Conservation (phyloP, 1,140 invertebrate genomes). For the Brachionus asplanchnoidis region DNA sequence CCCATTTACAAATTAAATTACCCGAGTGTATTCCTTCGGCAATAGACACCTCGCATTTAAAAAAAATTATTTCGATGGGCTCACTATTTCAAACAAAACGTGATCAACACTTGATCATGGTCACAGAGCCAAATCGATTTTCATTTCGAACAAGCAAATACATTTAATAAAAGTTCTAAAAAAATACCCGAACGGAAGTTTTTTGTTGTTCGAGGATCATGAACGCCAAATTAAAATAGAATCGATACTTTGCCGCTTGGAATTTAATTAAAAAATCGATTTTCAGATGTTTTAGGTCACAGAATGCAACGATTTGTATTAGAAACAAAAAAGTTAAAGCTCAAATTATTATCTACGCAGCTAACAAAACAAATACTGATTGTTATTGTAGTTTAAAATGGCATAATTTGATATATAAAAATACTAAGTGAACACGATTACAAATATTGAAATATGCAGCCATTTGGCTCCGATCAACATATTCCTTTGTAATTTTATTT, state of each 20-base stretch:
- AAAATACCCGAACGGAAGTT: background rate
- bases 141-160: background rate
- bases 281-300: background rate
- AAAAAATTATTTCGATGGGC: background rate
- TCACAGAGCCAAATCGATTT: background rate
- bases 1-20: background rate
- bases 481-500: background rate
- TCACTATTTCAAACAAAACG: background rate
- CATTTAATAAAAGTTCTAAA: background rate
- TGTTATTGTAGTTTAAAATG: conserved; percentile 12
- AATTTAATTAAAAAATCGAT: background rate
- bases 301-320: background rate
- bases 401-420: conserved; percentile 24
- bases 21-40: background rate
- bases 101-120: background rate
- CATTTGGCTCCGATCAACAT: background rate
- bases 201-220: background rate
- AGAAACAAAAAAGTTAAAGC: background rate
- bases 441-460: conserved; percentile 10
- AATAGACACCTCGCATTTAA: background rate
- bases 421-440: conserved; percentile 27
- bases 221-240: background rate
- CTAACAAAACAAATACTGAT: conserved; percentile 5
- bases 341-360: background rate
- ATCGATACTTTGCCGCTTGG: background rate